Conservation (phyloP, 2,113 vertebrate species). For the Brachypteracias leptosomus region DNA sequence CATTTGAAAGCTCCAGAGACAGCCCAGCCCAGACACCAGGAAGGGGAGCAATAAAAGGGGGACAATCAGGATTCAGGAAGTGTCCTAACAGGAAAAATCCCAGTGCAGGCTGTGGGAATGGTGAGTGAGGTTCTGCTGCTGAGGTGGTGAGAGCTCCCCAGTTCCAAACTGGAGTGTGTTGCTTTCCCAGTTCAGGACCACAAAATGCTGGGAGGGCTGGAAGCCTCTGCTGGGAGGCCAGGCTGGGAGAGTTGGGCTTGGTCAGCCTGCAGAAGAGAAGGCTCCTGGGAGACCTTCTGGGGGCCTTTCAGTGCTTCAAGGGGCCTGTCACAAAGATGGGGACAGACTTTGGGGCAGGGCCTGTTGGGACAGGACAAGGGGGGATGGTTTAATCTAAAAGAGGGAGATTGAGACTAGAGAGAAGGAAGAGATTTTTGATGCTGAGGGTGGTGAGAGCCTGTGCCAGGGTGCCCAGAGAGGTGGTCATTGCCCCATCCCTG, state of each 20-base stretch:
- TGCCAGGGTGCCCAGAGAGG: too few relatives aligned
- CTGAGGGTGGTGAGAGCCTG: too few relatives aligned
- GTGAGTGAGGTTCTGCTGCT: accelerated
- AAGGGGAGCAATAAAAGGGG: not conserved
- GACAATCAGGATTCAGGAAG: not conserved
- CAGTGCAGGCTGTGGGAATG: not conserved
- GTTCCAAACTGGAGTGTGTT: accelerated
- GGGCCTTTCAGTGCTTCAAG: too few relatives aligned
- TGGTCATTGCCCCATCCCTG: not conserved
- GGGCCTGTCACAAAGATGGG: too few relatives aligned
- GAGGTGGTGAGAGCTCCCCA: not conserved
- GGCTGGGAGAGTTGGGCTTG: not conserved
- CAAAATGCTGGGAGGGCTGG: not conserved
- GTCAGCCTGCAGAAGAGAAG: not conserved
- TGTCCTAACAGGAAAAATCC: not conserved
- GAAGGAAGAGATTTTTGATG: too few relatives aligned
- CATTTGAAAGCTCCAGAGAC: not conserved
- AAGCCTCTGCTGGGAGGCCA: not conserved
- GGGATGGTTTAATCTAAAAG: too few relatives aligned
- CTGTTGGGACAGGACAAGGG: too few relatives aligned
- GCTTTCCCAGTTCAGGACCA: not conserved
- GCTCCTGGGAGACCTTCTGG: too few relatives aligned
- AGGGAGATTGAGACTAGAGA: too few relatives aligned
- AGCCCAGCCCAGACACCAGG: not conserved
- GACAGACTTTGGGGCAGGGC: too few relatives aligned